Base-by-base conservation (phyloP, 1,140 invertebrate species). In the Lordiphosa collinella region DNA sequence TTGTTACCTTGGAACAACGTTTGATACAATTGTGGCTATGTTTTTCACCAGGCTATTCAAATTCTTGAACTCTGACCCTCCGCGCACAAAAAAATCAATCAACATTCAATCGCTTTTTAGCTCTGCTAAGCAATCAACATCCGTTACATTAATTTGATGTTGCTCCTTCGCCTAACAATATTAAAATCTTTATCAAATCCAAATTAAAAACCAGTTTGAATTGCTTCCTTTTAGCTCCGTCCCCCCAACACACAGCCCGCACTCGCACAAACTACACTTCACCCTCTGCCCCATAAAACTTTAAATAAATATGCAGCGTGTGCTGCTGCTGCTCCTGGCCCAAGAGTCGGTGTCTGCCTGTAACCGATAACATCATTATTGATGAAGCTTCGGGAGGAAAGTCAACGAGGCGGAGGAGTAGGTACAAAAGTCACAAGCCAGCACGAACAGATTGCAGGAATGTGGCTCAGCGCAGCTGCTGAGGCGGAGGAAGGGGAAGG, bases 301-400 rank as follows among this genome's bases (percentile, higher is more conserved):
- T 82, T 82, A 84, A 82, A 82, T 82, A 82, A 82, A 82, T 82
- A 82, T 82, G 76, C 73, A 78, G 73, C 70, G 61, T 76, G 72
- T 54, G 73, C 70, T 58, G 49, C 55, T 40, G 10, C 16, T 46
- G 34, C 50, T 44, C 16, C 16, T 51, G 48, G 53, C 11, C 48
- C 32, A 40, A 18, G 34, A 50, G 9, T 61, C 61, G 65, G 57
- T 66, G 52, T 66, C 62, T 66, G 62, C 53, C 70, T 74, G 75
- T 80, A 80, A 80, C 76, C 71, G 76, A 82, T 82, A 82, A 82
- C 76, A 82, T 82, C 76, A 82, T 82, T 82, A 82, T 82, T 82
- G 76, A 82, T 82, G 76, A 82, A 82, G 76, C 71, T 61, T 59
- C 70, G 71, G 71, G 62, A 67, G 64, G 43, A 65, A 55, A 68